These are phyloP conservation scores for Leucophenga maculata DNA, from an alignment of 2,888 invertebrate genomes.

Conservation along the genomic window DNA sequence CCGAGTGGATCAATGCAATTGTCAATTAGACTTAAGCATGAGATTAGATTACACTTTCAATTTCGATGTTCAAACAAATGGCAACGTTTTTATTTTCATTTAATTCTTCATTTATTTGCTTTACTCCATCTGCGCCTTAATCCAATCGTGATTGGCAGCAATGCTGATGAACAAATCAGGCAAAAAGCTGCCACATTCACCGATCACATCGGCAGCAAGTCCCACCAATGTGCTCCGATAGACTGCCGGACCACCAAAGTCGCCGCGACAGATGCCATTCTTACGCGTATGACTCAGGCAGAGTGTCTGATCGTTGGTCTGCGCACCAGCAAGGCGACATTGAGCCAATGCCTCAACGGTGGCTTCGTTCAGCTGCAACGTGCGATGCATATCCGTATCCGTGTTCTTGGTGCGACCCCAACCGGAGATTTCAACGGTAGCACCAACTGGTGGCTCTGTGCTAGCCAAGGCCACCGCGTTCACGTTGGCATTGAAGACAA, in stretches of 20 bases:
- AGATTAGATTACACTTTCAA: constrained; percentile 33
- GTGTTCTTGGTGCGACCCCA: constrained; percentile 57
- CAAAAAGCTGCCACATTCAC: constrained; percentile 58
- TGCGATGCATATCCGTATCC: constrained; percentile 46
- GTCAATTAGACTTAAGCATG: constrained; percentile 18
- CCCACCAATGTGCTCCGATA: constrained; percentile 55
- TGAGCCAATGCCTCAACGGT: constrained; percentile 38
- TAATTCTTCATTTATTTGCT: not conserved
- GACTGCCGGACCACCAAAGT: constrained; percentile 67
- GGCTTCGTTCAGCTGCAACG: constrained; percentile 49
- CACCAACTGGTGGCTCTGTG: constrained; percentile 42
- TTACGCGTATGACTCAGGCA: constrained; percentile 60
- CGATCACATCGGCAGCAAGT: constrained; percentile 56
- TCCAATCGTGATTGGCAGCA: constrained; percentile 54
- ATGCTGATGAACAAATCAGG: constrained; percentile 63
- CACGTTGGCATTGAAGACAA: constrained; percentile 48
- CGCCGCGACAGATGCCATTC: constrained; percentile 67
- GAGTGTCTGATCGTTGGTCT: constrained; percentile 50
- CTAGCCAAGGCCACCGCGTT: constrained; percentile 49
- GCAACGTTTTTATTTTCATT: not conserved
- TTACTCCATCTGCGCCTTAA: constrained; percentile 45
- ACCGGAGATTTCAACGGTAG: constrained; percentile 58
- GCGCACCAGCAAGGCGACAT: constrained; percentile 34
- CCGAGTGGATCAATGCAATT: constrained; percentile 53
- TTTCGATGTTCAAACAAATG: constrained; percentile 34